phyloP scores from a whole-genome alignment of 2,113 vertebrate genomes.

The Turnix velox region DNA sequence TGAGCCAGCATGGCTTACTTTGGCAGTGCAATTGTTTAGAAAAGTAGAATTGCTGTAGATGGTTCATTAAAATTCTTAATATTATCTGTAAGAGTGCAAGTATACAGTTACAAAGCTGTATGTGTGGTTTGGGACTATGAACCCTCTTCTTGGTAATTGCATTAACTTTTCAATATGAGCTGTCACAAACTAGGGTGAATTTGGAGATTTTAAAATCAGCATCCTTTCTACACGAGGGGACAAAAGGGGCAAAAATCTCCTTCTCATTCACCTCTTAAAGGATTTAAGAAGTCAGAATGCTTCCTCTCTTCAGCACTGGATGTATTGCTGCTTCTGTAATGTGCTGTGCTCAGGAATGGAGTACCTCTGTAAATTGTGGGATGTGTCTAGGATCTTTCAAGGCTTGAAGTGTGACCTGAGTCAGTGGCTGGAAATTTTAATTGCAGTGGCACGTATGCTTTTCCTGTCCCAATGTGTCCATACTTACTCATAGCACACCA shows the following conservation, averaged over 20 bases:
- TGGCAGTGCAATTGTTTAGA: not conserved
- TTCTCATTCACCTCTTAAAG: not conserved
- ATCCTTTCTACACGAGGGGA: not conserved
- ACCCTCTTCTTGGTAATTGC: not conserved
- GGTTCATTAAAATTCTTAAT: not conserved
- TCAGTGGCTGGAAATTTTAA: slow-evolving; percentile 30
- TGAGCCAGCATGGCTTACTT: not conserved
- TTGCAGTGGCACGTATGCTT: slow-evolving; percentile 51
- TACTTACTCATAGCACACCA: slow-evolving; percentile 11
- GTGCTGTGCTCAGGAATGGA: not conserved
- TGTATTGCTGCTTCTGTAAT: not conserved
- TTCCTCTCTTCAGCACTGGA: not conserved
- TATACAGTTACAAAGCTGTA: not conserved
- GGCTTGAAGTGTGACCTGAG: not conserved
- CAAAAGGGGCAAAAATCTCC: not conserved
- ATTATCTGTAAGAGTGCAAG: not conserved
- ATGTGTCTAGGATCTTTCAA: not conserved
- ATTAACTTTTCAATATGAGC: not conserved
- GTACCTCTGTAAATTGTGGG: not conserved
- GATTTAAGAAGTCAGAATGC: not conserved
- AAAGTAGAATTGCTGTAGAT: not conserved
- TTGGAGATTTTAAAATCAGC: not conserved
- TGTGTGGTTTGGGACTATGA: not conserved
- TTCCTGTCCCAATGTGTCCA: slow-evolving; percentile 33
- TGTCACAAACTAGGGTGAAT: not conserved